These are phyloP conservation scores for Melopsittacus undulatus DNA, from an alignment of 2,797 vertebrate genomes.

Conservation along the genomic window DNA sequence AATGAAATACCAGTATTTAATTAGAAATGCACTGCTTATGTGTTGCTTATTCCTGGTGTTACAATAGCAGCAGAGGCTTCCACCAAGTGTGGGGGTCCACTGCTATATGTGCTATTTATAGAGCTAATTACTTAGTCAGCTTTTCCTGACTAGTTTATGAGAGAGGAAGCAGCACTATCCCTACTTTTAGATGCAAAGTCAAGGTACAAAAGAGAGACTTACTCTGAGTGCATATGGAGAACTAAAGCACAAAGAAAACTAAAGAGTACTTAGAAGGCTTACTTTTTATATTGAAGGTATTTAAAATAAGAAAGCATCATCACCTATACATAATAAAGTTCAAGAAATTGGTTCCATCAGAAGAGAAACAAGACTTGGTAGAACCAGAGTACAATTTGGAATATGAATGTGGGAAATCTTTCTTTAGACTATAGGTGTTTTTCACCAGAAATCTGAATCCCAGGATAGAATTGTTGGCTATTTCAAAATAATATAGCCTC, in stretches of 20 bases:
- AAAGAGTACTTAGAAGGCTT: not conserved
- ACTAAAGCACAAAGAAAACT: not conserved
- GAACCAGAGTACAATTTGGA: not conserved
- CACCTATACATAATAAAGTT: not conserved
- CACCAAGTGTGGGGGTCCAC: not conserved
- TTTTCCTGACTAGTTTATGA: not conserved
- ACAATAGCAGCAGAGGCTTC: not conserved
- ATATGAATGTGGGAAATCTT: not conserved
- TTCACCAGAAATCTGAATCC: not conserved
- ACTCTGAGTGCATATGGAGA: not conserved
- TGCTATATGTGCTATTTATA: slow-evolving; percentile 6
- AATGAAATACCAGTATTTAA: not conserved
- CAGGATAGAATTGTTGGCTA: not conserved
- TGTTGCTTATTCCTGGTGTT: not conserved
- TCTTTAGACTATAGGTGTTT: not conserved
- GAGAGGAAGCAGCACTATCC: slow-evolving; percentile 21
- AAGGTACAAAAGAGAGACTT: not conserved
- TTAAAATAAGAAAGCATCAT: not conserved
- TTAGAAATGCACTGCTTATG: not conserved
- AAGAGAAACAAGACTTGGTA: not conserved
- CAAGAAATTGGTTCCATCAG: not conserved
- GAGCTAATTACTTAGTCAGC: not conserved
- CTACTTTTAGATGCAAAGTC: not conserved
- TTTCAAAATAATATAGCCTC: not conserved
- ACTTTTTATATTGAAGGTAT: not conserved